Base-by-base conservation (phyloP, 2,797 vertebrate genomes). In the Chromis chromis region DNA sequence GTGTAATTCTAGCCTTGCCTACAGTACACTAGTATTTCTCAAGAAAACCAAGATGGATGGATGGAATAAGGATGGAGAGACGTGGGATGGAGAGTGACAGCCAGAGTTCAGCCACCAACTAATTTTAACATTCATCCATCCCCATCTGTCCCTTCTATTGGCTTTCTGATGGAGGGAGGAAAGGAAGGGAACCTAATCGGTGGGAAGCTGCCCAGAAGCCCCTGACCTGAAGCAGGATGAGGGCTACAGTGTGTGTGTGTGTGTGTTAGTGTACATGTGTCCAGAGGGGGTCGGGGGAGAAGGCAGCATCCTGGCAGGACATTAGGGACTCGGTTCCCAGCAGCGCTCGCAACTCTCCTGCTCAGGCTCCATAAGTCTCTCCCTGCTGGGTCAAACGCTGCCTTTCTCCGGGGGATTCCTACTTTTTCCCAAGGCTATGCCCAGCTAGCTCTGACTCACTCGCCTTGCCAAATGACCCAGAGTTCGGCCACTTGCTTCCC, bases 121-220 rank as follows among this genome's bases (percentile, higher is more conserved):
- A 96, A 96, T 96, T 97, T 97, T 96, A 97, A 96, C 94, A 82
- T 90, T 66, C 71, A 94, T 91, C 76, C 63, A 73, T 85, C 84
- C 42, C 52, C 59, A 65, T 78, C 70, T 28, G 56, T 75, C 70
- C 44, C 61, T 56, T 67, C 46, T 66, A 66, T 57, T 81, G 70
- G 59, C 27, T 74, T 49, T 71, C 90, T 62, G 65, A 74, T 70
- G 71, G 70, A 83, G 68, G 65, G 48, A 68, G 66, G 44, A 42
- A 78, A 57, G 67, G 53, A 93, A 94, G 94, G 91, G 91, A 91
- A 92, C 87, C 89, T 93, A 93, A 93, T 95, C 90, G 95, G 96
- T 98, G 97, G 97, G 97, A 98, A 98, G 96, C 95, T 97, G 95
- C 94, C 94, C 95, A 95, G 94, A 89, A 95, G 95, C 95, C 92